Evolutionary conservation across 2,113 vertebrate genomes (phyloP).

Genomic region (Lagopus muta): DNA sequence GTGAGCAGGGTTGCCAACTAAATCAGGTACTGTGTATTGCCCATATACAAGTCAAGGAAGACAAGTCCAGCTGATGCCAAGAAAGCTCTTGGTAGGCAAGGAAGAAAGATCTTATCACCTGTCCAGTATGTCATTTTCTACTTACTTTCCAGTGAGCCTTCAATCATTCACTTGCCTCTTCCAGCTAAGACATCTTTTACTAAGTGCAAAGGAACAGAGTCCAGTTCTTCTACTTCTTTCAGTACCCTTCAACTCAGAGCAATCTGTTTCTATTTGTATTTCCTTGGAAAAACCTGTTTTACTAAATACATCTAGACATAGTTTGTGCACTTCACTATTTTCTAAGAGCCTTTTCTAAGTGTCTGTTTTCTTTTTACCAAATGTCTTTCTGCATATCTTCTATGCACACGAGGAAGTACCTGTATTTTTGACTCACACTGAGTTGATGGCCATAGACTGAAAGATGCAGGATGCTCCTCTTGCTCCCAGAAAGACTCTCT

Average conservation of each 20-base stretch:
- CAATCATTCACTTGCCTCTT: not conserved
- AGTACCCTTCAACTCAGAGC: not conserved
- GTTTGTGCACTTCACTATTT: not conserved
- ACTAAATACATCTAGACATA: not conserved
- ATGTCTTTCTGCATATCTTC: not conserved
- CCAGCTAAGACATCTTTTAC: not conserved
- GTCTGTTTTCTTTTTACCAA: not conserved
- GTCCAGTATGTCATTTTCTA: not conserved
- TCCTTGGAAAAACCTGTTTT: not conserved
- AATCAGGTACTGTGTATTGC: not conserved
- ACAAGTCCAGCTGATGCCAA: not conserved
- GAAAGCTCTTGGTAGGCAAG: not conserved
- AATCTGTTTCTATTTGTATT: not conserved
- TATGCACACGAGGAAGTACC: not conserved
- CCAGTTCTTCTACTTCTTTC: not conserved
- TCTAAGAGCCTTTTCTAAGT: slow-evolving; percentile 1
- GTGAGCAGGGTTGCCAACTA: no score
- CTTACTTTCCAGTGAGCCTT: not conserved
- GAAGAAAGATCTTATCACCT: not conserved
- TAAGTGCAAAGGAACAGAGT: not conserved
- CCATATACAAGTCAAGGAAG: not conserved
- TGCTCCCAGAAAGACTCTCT: not conserved
- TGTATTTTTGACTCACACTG: not conserved
- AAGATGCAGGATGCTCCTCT: not conserved
- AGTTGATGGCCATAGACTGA: not conserved